A percentile compares a stretch with the other conserved stretches of the same genome.
These are phyloP conservation scores for Leucoma salicis DNA, from an alignment of 2,888 invertebrate species.

Conservation along the genomic window DNA sequence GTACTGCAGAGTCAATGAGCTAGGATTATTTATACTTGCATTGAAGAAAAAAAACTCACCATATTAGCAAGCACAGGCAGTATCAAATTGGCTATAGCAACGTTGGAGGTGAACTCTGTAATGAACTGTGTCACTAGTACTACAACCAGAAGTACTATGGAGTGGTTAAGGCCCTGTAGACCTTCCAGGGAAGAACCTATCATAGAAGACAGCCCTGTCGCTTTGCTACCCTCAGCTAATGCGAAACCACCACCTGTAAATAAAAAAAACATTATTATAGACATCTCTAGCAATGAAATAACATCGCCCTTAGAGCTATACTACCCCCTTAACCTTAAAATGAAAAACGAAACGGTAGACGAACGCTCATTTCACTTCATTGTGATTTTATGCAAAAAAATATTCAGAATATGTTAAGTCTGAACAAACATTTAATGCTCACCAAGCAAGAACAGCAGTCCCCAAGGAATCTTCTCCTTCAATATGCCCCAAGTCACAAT, in stretches of 20 bases:
- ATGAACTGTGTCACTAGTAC: conserved; percentile 89
- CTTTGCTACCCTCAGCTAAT: conserved; percentile 92
- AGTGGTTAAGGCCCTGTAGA: conserved; percentile 83
- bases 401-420: no score
- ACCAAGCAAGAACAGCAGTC: conserved; percentile 91
- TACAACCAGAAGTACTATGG: conserved; percentile 87
- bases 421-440: no score
- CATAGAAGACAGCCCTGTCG: conserved; percentile 88
- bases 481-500: conserved; percentile 93
- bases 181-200: conserved; percentile 87
- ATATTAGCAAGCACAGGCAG: conserved; percentile 91
- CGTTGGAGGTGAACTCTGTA: conserved; percentile 95
- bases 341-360: no score
- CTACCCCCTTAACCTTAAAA: no score
- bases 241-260: conserved; percentile 92
- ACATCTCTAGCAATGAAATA: no score
- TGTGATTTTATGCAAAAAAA: no score
- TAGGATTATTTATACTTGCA: no score
- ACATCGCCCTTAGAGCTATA: no score
- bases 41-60: conserved; percentile 59
- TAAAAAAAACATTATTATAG: neutral
- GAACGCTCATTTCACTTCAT: no score
- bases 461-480: conserved; percentile 95
- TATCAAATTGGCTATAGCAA: conserved; percentile 94
- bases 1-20: no score